Base-by-base conservation (phyloP, 1,140 invertebrate genomes). In the Tetraneura akinire region DNA sequence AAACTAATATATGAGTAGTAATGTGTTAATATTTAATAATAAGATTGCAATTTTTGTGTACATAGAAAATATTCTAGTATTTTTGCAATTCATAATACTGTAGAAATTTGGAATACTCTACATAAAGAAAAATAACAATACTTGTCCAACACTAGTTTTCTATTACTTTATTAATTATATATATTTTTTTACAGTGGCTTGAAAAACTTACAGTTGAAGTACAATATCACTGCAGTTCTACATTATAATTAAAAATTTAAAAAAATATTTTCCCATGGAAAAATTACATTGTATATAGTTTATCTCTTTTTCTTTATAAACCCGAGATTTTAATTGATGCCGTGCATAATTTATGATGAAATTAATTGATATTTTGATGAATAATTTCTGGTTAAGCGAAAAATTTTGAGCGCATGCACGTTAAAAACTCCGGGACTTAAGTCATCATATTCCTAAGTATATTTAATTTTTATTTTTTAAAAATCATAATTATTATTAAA, bases 391-490 rank as follows among this genome's bases (percentile, higher is more conserved):
- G 10, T 42, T 60, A 21, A 42, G 55, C 37, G 21, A 14, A 78
- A 62, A 23, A 26, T 23, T 62, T 47, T 78, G 32, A 55, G 29
- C 21, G 74, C 55, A 78, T 60, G 37, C 55, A 60, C 74, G 62
- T n/a, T 71, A 62, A 60, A 78, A 78, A 62, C 16, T 47, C 21
- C 16, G 74, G 55, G 73, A 45, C 74, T 62, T 62, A 62, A 78
- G 55, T 78, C 55, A 74, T 37, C 49, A 78, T 78, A 78, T 78
- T 78, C 55, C 74, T 78, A 78, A 62, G 74, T 78, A 78, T 60
- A 78, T 47, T 78, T 62, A 78, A 78, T 62, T 76, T 74, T 74
- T 74, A 74, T 37, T 74, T 55, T 76, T 78, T 37, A 62, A 78
- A 78, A 37, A 78, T 47, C 74, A 62, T 78, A 76, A 76, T 78